phyloP scores from a whole-genome alignment of 2,888 invertebrate species.

The Atethmia centrago region DNA sequence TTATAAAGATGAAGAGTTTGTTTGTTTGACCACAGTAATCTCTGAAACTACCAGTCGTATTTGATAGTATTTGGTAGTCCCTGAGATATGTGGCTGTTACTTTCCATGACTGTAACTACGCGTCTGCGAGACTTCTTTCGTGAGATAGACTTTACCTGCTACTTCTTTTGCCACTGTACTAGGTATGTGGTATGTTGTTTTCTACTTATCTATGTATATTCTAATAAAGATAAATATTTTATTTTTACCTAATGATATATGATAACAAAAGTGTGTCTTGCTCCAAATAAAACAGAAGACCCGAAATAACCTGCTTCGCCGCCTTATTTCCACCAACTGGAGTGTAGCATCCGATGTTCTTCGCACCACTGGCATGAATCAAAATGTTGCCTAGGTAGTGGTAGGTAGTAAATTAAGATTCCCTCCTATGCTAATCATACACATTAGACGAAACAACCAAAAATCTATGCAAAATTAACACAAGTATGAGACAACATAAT shows the following conservation, averaged over 20 bases:
- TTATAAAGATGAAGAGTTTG: too few relatives aligned
- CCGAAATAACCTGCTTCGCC: neutral
- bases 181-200: slow-evolving; percentile 3
- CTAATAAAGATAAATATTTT: neutral
- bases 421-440: neutral
- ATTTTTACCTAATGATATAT: neutral
- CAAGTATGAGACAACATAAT: neutral
- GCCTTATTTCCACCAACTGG: neutral
- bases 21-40: too few relatives aligned
- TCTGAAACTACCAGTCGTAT: too few relatives aligned
- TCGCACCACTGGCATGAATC: neutral
- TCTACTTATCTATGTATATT: neutral
- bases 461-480: neutral
- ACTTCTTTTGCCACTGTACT: slow-evolving; percentile 2
- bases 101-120: too few relatives aligned
- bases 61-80: too few relatives aligned
- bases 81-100: too few relatives aligned
- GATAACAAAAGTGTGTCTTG: neutral
- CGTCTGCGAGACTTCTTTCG: too few relatives aligned
- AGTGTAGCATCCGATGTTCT: neutral
- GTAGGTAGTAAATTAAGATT: too few relatives aligned
- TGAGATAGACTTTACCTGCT: too few relatives aligned
- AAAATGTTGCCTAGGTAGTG: neutral
- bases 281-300: neutral
- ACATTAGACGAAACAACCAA: neutral